Base-by-base conservation (phyloP, 2,113 vertebrate species). In the Gadus chalcogrammus region DNA sequence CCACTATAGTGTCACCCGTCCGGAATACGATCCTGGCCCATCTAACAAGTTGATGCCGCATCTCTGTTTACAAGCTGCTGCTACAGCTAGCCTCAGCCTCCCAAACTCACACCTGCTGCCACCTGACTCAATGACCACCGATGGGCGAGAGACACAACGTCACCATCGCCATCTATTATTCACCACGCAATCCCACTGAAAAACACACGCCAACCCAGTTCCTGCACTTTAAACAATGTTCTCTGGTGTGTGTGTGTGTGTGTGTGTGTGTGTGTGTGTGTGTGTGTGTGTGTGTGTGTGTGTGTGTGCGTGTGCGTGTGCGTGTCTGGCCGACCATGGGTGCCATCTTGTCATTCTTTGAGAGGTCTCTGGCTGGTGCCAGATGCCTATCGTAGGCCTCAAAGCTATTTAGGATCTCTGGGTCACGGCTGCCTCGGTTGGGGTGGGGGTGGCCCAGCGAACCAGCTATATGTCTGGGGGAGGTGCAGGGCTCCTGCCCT, bases 321-420 rank as follows among this genome's bases (percentile, higher is more conserved):
- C n/a, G 59, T 61, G 76, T 3, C 38, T 12, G 38, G 38, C 38
- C 38, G 9, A 42, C 38, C 38, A 70, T 71, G 80, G 75, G 79
- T 64, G 78, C 87, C 83, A 85, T 82, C 75, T 77, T 79, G 73
- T 80, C 71, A 83, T 82, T 72, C 75, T 80, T 80, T 81, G 85
- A 89, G 84, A 88, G 77, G 82, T 89, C 85, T 82, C 87, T 67
- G 71, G 59, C 65, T 67, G 4, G 74, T 90, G 88, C 76, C 80
- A 91, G 81, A 92, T 92, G 87, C 86, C 90, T 83, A 73, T 80
- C 42, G 62, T 67, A 79, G 77, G 74, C 83, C 71, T 88, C 86
- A 79, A 61, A 67, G 84, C 82, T 91, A 92, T 91, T 91, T 87
- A 81, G 80, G 84, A 68, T 79, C 70, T 73, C 53, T 70, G 69